Evolutionary conservation across 2,113 vertebrate genomes (phyloP).

Genomic region (Anguilla rostrata): DNA sequence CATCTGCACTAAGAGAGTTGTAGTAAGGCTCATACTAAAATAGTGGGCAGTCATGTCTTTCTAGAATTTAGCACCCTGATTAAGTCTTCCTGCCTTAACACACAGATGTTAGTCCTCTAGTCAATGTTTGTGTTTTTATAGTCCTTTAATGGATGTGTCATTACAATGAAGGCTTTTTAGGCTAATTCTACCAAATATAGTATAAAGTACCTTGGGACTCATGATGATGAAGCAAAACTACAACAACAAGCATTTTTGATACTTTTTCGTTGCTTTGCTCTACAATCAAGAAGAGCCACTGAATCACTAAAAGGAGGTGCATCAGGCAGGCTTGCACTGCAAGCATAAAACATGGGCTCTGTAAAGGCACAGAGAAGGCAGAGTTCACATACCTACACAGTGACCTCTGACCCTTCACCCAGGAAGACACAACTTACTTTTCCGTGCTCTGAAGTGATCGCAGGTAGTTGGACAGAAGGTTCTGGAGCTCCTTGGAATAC

Average conservation of each 20-base stretch:
- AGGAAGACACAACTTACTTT: slow-evolving; percentile 73
- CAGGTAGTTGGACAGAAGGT: slow-evolving; percentile 87
- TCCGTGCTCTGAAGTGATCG: slow-evolving; percentile 88
- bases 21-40: not conserved
- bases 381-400: not conserved
- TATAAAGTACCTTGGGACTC: not conserved
- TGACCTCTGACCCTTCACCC: not conserved
- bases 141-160: not conserved
- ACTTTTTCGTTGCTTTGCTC: no score
- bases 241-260: no score
- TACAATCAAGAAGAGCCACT: no score
- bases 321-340: not conserved
- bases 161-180: not conserved
- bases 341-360: not conserved
- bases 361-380: not conserved
- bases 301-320: no score
- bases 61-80: not conserved
- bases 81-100: not conserved
- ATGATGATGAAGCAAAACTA: not conserved
- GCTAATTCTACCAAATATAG: not conserved
- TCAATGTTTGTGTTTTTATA: not conserved
- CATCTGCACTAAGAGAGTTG: not conserved
- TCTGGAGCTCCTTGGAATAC: slow-evolving; percentile 95
- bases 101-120: not conserved
- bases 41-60: not conserved